phyloP scores from a whole-genome alignment of 64 coral and sea anemone genomes.

The Exaiptasia diaphana region DNA sequence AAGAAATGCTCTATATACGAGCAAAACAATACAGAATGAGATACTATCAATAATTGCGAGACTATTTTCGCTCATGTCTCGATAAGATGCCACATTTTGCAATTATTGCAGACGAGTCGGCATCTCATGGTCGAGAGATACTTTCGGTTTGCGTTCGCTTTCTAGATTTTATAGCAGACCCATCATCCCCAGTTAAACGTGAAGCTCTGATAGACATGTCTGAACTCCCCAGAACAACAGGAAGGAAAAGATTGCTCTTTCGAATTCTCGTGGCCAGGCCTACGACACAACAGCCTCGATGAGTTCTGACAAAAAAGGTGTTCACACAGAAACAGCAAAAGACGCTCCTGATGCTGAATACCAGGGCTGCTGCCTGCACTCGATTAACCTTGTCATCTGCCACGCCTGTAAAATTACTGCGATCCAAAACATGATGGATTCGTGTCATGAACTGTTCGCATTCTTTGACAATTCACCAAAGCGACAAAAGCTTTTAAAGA shows the following conservation, averaged over 20 bases:
- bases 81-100: neutral
- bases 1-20: neutral
- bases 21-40: constrained; percentile 30
- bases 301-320: constrained; percentile 21
- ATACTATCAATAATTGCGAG: neutral
- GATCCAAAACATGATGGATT: constrained; percentile 47
- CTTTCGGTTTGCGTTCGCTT: constrained; percentile 70
- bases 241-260: constrained; percentile 50
- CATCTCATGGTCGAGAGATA: constrained; percentile 54
- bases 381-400: constrained; percentile 46
- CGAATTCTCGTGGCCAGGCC: constrained; percentile 51
- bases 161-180: constrained; percentile 69
- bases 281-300: constrained; percentile 41
- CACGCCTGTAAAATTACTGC: constrained; percentile 19
- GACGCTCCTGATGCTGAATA: constrained; percentile 35
- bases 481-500: constrained; percentile 11
- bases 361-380: constrained; percentile 42
- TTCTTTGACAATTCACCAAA: constrained; percentile 39
- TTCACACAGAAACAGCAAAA: constrained; percentile 3
- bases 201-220: constrained; percentile 61
- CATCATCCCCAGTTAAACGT: constrained; percentile 64
- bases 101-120: constrained; percentile 53
- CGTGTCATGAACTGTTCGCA: constrained; percentile 23
- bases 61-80: constrained; percentile 6
- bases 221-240: constrained; percentile 56